These are phyloP conservation scores for Thymallus thymallus DNA, from an alignment of 2,113 vertebrate species.

Conservation along the genomic window DNA sequence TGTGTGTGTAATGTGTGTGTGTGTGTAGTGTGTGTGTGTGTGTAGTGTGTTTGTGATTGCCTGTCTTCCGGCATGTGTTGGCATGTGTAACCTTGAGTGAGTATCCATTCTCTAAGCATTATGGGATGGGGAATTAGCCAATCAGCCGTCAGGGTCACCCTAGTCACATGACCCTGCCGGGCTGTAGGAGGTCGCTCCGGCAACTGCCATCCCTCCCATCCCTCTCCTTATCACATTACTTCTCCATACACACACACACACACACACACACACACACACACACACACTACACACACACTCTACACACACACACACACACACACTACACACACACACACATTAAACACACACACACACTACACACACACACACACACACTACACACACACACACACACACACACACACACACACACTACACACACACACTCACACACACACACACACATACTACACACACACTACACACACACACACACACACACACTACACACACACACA, in stretches of 20 bases:
- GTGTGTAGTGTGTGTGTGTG: background rate
- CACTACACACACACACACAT: no score
- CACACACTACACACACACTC: background rate
- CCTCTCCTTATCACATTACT: slow-evolving; percentile 28
- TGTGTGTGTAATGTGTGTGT: no score
- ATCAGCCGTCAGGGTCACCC: slow-evolving; percentile 59
- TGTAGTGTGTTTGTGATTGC: background rate
- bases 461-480: no score
- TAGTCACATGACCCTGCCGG: slow-evolving; percentile 48
- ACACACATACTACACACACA: no score
- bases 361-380: no score
- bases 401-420: no score
- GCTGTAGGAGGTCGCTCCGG: slow-evolving; percentile 27
- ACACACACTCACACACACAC: no score
- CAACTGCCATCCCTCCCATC: slow-evolving; percentile 24
- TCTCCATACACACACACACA: slow-evolving; percentile 17
- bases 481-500: no score
- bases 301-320: no score
- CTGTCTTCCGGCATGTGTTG: slow-evolving; percentile 29
- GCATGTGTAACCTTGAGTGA: slow-evolving; percentile 58
- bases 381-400: no score
- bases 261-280: slow-evolving; percentile 1
- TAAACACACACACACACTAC: no score
- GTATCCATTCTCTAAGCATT: slow-evolving; percentile 55
- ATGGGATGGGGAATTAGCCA: slow-evolving; percentile 56